Evolutionary conservation across 2,888 invertebrate species (phyloP).

Genomic region (Phoronis australis): DNA sequence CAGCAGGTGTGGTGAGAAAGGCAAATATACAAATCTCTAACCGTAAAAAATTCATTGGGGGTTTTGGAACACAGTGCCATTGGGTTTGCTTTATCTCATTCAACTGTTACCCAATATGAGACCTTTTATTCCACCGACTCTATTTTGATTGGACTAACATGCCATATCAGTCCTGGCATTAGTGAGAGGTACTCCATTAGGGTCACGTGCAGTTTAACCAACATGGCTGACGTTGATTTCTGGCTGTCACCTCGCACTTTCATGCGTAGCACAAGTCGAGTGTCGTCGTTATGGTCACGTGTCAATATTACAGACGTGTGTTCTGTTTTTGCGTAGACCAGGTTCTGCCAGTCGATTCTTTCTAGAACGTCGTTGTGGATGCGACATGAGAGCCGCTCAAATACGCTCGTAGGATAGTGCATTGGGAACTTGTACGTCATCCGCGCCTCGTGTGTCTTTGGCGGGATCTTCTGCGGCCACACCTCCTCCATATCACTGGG

Average conservation of each 20-base stretch:
- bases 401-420: slow-evolving; percentile 28
- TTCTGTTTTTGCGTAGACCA: slow-evolving; percentile 30
- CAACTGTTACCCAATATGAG: too few species aligned
- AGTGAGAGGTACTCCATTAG: neutral
- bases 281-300: slow-evolving; percentile 4
- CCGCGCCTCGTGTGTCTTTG: slow-evolving; percentile 16
- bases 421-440: slow-evolving; percentile 25
- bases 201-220: neutral
- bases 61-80: too few species aligned
- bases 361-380: slow-evolving; percentile 31
- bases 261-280: neutral
- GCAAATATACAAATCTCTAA: too few species aligned
- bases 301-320: slow-evolving; percentile 22
- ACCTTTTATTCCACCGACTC: too few species aligned
- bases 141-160: too few species aligned
- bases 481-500: slow-evolving; percentile 20
- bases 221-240: neutral
- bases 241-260: neutral
- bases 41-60: too few species aligned
- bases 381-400: slow-evolving; percentile 26
- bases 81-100: too few species aligned
- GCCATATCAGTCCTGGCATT: neutral
- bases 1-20: too few species aligned
- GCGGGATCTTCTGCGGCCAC: slow-evolving; percentile 22
- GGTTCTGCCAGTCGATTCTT: slow-evolving; percentile 39